Conservation (phyloP, 2,113 vertebrate genomes). For the Pseudopodoces humilis region DNA sequence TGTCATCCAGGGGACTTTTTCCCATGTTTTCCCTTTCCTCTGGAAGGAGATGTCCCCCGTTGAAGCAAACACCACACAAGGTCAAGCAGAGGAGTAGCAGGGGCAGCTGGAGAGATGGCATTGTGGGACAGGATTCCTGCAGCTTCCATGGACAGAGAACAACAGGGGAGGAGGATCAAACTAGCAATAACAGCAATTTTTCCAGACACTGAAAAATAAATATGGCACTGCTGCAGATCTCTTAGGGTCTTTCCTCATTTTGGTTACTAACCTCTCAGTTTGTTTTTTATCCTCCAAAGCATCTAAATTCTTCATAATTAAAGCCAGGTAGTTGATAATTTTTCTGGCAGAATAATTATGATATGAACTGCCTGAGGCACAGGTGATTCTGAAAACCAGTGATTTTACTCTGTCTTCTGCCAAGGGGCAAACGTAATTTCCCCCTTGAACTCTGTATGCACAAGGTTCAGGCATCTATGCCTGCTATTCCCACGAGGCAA, state of each 20-base stretch:
- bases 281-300: background rate
- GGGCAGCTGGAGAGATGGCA: slow-evolving; percentile 77
- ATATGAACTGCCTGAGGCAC: background rate
- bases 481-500: background rate
- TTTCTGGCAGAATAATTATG: background rate
- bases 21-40: slow-evolving; percentile 63
- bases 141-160: background rate
- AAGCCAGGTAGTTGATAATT: background rate
- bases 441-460: background rate
- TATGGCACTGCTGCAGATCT: background rate
- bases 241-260: background rate
- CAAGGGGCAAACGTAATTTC: background rate
- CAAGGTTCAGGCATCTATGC: background rate
- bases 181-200: background rate
- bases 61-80: slow-evolving; percentile 67
- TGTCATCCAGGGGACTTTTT: slow-evolving; percentile 67
- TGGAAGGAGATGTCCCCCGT: slow-evolving; percentile 60
- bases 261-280: background rate
- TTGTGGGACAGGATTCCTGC: slow-evolving; percentile 54
- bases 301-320: background rate
- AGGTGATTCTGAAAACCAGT: background rate
- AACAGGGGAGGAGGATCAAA: background rate
- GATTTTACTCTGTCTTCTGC: background rate
- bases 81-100: slow-evolving; percentile 74
- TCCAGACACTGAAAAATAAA: background rate